Conservation (phyloP, 2,888 invertebrate species). For the Ophioninae sp. region DNA sequence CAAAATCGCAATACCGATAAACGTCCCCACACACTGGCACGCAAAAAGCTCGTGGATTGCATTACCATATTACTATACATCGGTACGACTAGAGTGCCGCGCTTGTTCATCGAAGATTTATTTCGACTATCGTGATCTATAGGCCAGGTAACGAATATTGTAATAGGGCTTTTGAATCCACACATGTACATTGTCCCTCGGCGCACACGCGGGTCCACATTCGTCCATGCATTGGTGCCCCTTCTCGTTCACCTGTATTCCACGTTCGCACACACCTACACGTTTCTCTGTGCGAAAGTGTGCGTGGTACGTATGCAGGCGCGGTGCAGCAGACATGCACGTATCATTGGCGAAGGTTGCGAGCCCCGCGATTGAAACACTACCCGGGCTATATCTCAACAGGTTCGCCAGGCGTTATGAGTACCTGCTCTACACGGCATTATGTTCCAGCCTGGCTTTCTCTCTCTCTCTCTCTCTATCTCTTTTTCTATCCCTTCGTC, state of each 20-base stretch:
- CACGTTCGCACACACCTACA: background rate
- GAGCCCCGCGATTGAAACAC: slow-evolving; percentile 78
- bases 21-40: background rate
- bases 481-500: slow-evolving; percentile 8
- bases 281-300: slow-evolving; percentile 11
- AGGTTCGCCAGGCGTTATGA: slow-evolving; percentile 79
- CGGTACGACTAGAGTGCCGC: slow-evolving; percentile 70
- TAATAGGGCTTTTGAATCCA: slow-evolving; percentile 73
- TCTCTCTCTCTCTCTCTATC: slow-evolving; percentile 22
- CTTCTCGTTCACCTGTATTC: slow-evolving; percentile 45
- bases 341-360: slow-evolving; percentile 76
- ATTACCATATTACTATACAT: slow-evolving; percentile 43
- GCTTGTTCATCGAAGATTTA: slow-evolving; percentile 79
- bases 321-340: slow-evolving; percentile 58
- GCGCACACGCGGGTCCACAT: slow-evolving; percentile 20
- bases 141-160: slow-evolving; percentile 78
- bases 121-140: slow-evolving; percentile 80
- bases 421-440: slow-evolving; percentile 78
- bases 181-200: no score
- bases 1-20: background rate
- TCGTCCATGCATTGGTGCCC: slow-evolving; percentile 28
- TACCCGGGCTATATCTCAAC: slow-evolving; percentile 80
- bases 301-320: slow-evolving; percentile 51
- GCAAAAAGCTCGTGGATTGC: background rate
- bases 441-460: slow-evolving; percentile 70